These are phyloP conservation scores for Polyploca ridens DNA, from an alignment of 2,888 invertebrate species.

Conservation along the genomic window DNA sequence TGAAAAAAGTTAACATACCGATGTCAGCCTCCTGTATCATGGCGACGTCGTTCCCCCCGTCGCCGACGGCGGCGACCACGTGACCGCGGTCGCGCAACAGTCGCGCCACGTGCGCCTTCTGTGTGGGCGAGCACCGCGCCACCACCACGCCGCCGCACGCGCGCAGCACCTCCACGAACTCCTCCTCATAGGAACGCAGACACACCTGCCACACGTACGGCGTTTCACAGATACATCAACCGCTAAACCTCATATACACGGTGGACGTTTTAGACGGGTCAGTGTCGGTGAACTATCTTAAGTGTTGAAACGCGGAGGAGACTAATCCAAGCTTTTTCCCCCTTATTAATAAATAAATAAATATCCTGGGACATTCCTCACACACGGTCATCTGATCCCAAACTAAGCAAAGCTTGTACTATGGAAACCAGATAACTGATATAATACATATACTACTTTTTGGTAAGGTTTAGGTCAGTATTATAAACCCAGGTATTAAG, in stretches of 20 bases:
- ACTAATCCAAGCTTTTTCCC: too few relatives aligned
- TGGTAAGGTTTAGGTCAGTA: too few relatives aligned
- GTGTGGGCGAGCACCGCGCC: conserved; percentile 95
- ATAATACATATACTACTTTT: too few relatives aligned
- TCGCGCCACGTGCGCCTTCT: conserved; percentile 90
- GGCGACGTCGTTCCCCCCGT: conserved; percentile 97
- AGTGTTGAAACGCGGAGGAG: too few relatives aligned
- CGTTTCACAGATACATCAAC: background rate
- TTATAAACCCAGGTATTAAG: too few relatives aligned
- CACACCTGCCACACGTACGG: conserved; percentile 75
- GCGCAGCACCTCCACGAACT: conserved; percentile 89
- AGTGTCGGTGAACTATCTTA: too few relatives aligned
- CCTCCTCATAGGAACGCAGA: conserved; percentile 87
- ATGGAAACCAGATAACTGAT: too few relatives aligned
- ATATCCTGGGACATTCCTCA: too few relatives aligned
- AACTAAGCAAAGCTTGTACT: too few relatives aligned
- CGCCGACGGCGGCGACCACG: conserved; percentile 97
- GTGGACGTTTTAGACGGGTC: too few relatives aligned
- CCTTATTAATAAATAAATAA: too few relatives aligned
- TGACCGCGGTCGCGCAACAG: conserved; percentile 69
- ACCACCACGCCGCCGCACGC: conserved; percentile 93
- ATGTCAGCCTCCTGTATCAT: conserved; percentile 99
- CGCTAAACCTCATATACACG: background rate
- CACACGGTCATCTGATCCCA: too few relatives aligned
- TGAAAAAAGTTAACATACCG: conserved; percentile 76